Evolutionary conservation across 2,888 invertebrate species (phyloP).

Genomic region (Eurytoma californica): DNA sequence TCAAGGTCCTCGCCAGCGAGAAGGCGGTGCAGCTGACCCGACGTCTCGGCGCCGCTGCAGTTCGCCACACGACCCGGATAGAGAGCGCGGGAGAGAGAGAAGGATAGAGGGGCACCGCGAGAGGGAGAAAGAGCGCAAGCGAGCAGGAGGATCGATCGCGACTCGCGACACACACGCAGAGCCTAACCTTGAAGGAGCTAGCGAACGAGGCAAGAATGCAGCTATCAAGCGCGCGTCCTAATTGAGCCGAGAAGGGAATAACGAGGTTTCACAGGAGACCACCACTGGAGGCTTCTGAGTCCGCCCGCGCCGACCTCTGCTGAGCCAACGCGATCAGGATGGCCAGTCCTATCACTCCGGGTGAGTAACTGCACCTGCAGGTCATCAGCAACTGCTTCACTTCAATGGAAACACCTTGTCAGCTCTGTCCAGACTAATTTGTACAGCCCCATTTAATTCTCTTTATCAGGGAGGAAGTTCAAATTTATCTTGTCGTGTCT

Average conservation of each 20-base stretch:
- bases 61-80: not conserved
- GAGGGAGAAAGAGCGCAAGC: not conserved
- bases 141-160: constrained; percentile 42
- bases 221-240: constrained; percentile 31
- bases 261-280: not conserved
- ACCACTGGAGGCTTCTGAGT: constrained; percentile 2
- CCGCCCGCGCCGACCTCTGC: not conserved
- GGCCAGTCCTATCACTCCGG: constrained; percentile 55
- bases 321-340: constrained; percentile 36
- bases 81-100: not conserved
- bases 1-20: too few species aligned
- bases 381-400: not conserved
- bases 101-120: not conserved
- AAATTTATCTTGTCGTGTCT: not conserved
- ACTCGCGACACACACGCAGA: constrained; percentile 4
- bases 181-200: constrained; percentile 49
- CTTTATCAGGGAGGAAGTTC: not conserved
- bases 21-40: too few species aligned
- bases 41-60: too few species aligned
- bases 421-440: too few species aligned
- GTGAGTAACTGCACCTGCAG: constrained; percentile 26
- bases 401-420: not conserved
- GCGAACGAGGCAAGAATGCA: constrained; percentile 40
- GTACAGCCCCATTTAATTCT: not conserved
- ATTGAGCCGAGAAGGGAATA: constrained; percentile 32